Evolutionary conservation across 2,888 invertebrate genomes (phyloP).

Genomic region (Cataglyphis albicans): DNA sequence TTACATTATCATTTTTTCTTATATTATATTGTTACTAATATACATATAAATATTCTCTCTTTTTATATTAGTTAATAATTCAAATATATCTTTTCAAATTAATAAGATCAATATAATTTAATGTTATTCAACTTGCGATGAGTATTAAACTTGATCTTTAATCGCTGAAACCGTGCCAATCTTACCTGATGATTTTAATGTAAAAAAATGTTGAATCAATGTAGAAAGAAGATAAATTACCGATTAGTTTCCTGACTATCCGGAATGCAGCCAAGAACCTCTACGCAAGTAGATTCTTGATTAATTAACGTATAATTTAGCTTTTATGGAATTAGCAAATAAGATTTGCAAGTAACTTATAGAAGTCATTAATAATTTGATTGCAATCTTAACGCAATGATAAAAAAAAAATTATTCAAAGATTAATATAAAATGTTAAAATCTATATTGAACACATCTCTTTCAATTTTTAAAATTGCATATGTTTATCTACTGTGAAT

Average conservation of each 20-base stretch:
- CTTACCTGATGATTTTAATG: slow-evolving; percentile 9
- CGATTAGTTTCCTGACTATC: background rate
- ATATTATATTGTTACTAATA: background rate
- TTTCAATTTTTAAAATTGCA: background rate
- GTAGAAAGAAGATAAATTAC: slow-evolving; percentile 10
- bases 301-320: slow-evolving; percentile 21
- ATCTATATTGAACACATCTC: background rate
- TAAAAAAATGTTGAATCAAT: slow-evolving; percentile 11
- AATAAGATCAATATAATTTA: background rate
- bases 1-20: background rate
- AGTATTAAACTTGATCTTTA: slow-evolving; percentile 2
- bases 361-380: background rate
- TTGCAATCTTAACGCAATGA: background rate
- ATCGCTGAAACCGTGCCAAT: background rate
- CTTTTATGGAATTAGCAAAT: slow-evolving; percentile 15
- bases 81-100: background rate
- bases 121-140: background rate
- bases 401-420: background rate
- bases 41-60: background rate
- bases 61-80: background rate
- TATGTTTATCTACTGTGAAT: background rate
- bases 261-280: slow-evolving; percentile 1
- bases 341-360: background rate
- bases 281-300: background rate
- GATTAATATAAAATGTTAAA: background rate